Conservation (phyloP, 2,113 vertebrate species). For the Scomber scombrus region DNA sequence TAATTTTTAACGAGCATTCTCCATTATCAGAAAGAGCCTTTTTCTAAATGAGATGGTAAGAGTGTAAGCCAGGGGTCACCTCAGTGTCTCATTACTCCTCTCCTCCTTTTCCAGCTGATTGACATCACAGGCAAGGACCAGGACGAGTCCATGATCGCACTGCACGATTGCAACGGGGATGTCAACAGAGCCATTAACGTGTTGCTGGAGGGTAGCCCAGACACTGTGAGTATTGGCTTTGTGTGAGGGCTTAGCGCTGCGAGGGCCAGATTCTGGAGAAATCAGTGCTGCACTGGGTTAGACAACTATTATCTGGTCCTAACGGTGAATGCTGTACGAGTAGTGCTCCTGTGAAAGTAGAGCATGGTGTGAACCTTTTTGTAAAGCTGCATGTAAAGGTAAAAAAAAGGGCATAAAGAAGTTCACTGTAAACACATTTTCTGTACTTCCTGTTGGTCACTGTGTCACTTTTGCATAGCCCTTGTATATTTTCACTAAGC, state of each 20-base stretch:
- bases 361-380: neutral
- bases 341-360: neutral
- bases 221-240: constrained; percentile 90
- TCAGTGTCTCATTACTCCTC: constrained; percentile 35
- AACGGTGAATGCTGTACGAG: neutral
- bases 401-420: neutral
- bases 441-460: neutral
- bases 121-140: constrained; percentile 99
- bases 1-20: too few relatives aligned
- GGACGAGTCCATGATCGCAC: constrained; percentile 98
- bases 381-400: too few relatives aligned
- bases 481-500: neutral
- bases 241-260: constrained; percentile 37
- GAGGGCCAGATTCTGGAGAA: constrained; percentile 40
- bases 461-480: neutral
- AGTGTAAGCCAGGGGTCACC: neutral
- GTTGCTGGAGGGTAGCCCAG: constrained; percentile 96
- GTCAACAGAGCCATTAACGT: constrained; percentile 99
- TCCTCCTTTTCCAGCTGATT: constrained; percentile 88
- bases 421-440: neutral
- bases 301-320: constrained; percentile 3
- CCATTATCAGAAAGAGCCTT: neutral
- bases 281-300: constrained; percentile 42
- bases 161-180: constrained; percentile 98
- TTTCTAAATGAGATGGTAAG: neutral